Conservation (phyloP, 2,888 invertebrate genomes). For the Chaetogeoica ovagalla region DNA sequence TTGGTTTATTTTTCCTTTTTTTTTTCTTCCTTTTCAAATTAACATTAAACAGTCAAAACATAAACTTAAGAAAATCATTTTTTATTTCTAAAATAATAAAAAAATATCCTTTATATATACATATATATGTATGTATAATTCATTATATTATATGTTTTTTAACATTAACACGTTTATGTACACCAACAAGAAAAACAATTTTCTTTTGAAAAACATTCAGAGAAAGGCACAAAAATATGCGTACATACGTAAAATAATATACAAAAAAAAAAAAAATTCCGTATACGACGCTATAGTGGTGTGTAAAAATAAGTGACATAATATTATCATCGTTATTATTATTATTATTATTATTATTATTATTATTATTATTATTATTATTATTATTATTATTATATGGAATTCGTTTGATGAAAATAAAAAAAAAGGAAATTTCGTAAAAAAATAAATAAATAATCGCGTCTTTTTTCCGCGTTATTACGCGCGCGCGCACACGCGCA, state of each 20-base stretch:
- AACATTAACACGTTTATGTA: conserved; percentile 49
- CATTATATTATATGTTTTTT: conserved; percentile 27
- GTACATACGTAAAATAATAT: neutral
- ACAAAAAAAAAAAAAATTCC: conserved; percentile 3
- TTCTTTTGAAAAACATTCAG: conserved; percentile 35
- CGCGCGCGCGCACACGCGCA: neutral
- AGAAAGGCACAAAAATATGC: conserved; percentile 33
- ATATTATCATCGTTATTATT: too few species aligned
- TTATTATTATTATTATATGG: neutral
- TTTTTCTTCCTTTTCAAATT: conserved; percentile 17
- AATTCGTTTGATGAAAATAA: conserved; percentile 29
- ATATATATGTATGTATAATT: conserved; percentile 6
- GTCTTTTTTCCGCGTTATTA: conserved; percentile 36
- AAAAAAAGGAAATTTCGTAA: conserved; percentile 17
- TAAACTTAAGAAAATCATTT: conserved; percentile 44
- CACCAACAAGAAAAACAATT: conserved; percentile 52
- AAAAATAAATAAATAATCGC: too few species aligned
- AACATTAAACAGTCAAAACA: conserved; percentile 51
- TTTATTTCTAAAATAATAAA: conserved; percentile 21
- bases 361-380: too few species aligned
- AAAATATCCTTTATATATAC: conserved; percentile 9
- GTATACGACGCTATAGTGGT: neutral
- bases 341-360: too few species aligned
- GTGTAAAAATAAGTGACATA: conserved; percentile 35
- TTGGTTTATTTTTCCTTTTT: neutral